A percentile compares a stretch with the other conserved stretches of the same genome.
Evolutionary conservation across 2,113 vertebrate genomes (phyloP).

Genomic region (Hemicordylus capensis): DNA sequence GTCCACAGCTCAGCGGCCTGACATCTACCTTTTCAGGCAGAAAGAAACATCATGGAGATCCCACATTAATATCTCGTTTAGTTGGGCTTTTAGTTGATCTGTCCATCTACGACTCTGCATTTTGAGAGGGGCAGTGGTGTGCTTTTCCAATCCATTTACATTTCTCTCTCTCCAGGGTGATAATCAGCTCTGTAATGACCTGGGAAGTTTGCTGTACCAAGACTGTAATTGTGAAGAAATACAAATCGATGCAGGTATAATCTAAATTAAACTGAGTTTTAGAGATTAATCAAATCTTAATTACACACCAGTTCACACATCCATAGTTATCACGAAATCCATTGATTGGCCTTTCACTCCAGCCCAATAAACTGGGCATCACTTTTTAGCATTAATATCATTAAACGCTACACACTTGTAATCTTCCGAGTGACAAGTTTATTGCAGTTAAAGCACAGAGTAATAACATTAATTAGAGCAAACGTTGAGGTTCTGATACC

Average conservation of each 20-base stretch:
- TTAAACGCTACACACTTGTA: constrained; percentile 60
- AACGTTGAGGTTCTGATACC: constrained; percentile 50
- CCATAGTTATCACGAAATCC: constrained; percentile 64
- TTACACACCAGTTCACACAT: constrained; percentile 69
- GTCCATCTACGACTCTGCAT: constrained; percentile 17
- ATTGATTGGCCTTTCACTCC: constrained; percentile 44
- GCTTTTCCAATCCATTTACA: neutral
- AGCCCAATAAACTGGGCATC: constrained; percentile 59
- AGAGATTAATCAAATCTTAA: constrained; percentile 76
- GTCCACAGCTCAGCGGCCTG: no score
- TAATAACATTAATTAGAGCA: constrained; percentile 66
- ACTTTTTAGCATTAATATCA: constrained; percentile 65
- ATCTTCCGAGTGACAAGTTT: constrained; percentile 60
- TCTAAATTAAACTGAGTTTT: constrained; percentile 71
- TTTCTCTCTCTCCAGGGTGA: neutral
- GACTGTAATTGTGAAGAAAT: constrained; percentile 62
- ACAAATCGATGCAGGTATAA: constrained; percentile 68
- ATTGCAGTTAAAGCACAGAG: constrained; percentile 41
- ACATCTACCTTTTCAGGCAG: no score
- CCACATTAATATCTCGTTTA: no score
- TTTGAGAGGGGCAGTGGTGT: neutral
- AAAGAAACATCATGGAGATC: no score
- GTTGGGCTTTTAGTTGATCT: neutral
- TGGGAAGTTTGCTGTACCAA: constrained; percentile 49
- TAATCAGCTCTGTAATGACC: constrained; percentile 18